Conservation (phyloP, 1,140 invertebrate genomes). For the Bombus haemorrhoidalis region DNA sequence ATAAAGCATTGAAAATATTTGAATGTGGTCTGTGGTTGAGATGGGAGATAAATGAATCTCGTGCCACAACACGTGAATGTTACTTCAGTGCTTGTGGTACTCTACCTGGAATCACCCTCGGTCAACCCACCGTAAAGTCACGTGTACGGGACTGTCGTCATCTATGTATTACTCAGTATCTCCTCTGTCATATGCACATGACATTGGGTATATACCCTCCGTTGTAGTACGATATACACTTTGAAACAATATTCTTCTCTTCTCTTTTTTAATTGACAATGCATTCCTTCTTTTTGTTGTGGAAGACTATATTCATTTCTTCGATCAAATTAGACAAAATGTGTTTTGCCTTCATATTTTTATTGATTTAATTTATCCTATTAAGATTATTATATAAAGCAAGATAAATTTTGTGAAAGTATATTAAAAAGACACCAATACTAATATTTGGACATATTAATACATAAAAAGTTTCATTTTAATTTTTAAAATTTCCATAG, state of each 20-base stretch:
- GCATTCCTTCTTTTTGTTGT: background rate
- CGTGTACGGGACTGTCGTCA: slow-evolving; percentile 65
- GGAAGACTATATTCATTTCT: background rate
- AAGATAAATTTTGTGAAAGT: background rate
- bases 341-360: background rate
- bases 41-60: slow-evolving; percentile 35
- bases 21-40: slow-evolving; percentile 26
- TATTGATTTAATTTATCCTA: background rate
- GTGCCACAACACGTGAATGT: slow-evolving; percentile 69
- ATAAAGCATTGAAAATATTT: slow-evolving; percentile 6
- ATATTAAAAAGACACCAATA: background rate
- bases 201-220: slow-evolving; percentile 17
- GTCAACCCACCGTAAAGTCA: slow-evolving; percentile 54
- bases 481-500: background rate
- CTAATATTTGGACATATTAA: background rate
- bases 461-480: background rate
- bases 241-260: slow-evolving; percentile 40
- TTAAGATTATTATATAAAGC: background rate
- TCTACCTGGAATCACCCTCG: slow-evolving; percentile 26
- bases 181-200: slow-evolving; percentile 62
- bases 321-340: background rate
- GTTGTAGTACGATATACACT: slow-evolving; percentile 48
- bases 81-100: slow-evolving; percentile 47
- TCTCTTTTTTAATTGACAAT: background rate
- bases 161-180: slow-evolving; percentile 60